Evolutionary conservation across 2,888 invertebrate species (phyloP).

Genomic region (Frankliniella fusca): DNA sequence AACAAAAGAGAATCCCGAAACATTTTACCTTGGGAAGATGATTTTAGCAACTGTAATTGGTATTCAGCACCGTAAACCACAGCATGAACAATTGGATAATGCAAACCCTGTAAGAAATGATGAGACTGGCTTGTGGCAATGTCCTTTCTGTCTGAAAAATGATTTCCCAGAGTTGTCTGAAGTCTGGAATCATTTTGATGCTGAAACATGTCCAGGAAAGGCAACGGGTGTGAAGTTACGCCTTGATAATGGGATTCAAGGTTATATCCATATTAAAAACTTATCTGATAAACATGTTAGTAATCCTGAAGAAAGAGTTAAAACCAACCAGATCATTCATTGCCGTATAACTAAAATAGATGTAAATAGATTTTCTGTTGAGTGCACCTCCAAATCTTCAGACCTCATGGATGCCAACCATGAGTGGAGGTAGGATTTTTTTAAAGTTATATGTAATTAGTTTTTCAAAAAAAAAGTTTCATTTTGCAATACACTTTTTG

Average conservation of each 20-base stretch:
- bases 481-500: constrained; percentile 28
- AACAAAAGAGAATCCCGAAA: constrained; percentile 92
- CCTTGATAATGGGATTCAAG: constrained; percentile 87
- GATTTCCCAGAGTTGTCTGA: constrained; percentile 94
- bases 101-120: constrained; percentile 94
- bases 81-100: constrained; percentile 88
- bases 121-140: constrained; percentile 93
- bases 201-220: constrained; percentile 91
- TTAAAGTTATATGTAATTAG: constrained; percentile 29
- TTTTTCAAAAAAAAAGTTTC: constrained; percentile 3
- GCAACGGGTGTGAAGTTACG: constrained; percentile 86
- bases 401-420: constrained; percentile 87
- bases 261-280: constrained; percentile 91
- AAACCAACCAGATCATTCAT: constrained; percentile 76
- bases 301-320: constrained; percentile 89
- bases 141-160: constrained; percentile 93
- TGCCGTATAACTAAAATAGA: constrained; percentile 93
- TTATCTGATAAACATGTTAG: constrained; percentile 88
- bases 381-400: constrained; percentile 88
- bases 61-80: constrained; percentile 82
- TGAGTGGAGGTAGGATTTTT: constrained; percentile 67
- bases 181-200: constrained; percentile 98
- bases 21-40: constrained; percentile 85
- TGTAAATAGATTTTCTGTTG: constrained; percentile 87
- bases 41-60: constrained; percentile 69